These are phyloP conservation scores for Stichopus chloronotus DNA, from an alignment of 35 echinoderm and acorn worm genomes.

Conservation along the genomic window DNA sequence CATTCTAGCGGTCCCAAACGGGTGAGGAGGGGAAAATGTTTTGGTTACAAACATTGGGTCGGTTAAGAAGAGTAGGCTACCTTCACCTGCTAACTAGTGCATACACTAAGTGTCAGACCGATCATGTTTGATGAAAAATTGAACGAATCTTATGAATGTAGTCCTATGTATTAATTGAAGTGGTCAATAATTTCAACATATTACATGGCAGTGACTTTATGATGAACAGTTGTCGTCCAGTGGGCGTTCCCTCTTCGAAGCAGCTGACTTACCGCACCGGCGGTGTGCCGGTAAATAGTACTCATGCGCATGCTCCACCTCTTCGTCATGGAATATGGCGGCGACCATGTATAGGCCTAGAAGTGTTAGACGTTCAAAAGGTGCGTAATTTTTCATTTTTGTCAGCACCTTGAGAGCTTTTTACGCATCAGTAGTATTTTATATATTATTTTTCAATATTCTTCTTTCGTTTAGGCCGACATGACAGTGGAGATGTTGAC, in stretches of 20 bases:
- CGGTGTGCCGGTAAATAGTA: constrained; percentile 13
- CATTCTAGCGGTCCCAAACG: too few species aligned
- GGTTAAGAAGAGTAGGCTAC: too few species aligned
- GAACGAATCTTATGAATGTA: too few species aligned
- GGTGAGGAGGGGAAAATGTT: too few species aligned
- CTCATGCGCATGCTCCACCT: constrained; percentile 15
- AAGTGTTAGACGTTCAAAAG: constrained; percentile 55
- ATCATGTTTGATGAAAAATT: too few species aligned
- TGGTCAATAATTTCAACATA: too few species aligned
- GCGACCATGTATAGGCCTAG: constrained; percentile 61
- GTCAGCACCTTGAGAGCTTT: background rate
- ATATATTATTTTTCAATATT: background rate
- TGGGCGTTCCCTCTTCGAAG: constrained; percentile 39
- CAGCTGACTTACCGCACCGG: constrained; percentile 26
- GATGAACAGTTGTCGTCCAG: background rate
- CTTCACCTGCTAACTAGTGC: too few species aligned
- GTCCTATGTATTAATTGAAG: too few species aligned
- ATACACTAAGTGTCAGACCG: too few species aligned
- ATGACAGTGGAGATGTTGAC: constrained; percentile 55
- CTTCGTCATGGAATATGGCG: constrained; percentile 60
- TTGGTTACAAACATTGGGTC: too few species aligned
- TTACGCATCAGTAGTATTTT: background rate
- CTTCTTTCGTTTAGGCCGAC: constrained; percentile 50
- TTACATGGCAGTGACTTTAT: too few species aligned
- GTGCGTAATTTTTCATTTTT: constrained; percentile 24